A percentile compares a stretch with the other conserved stretches of the same genome.
These are phyloP conservation scores for Lottia gigantea DNA, from an alignment of 2,888 invertebrate genomes.

Conservation along the genomic window DNA sequence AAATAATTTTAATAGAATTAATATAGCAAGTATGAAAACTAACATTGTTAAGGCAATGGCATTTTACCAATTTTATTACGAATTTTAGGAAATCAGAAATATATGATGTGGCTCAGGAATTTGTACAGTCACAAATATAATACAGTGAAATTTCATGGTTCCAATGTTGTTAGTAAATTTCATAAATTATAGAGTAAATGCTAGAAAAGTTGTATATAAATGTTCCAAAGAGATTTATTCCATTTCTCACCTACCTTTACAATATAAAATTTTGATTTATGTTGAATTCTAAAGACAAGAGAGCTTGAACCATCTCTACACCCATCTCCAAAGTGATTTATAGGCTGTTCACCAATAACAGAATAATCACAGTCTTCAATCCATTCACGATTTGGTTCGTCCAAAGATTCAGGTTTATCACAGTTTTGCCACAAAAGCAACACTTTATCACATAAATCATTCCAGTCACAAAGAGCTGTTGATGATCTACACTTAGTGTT, in stretches of 20 bases:
- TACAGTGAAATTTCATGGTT: no score
- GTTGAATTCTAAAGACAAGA: conserved; percentile 35
- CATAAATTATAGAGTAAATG: no score
- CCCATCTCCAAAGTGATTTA: conserved; percentile 28
- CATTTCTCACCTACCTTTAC: conserved; percentile 41
- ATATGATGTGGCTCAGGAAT: no score
- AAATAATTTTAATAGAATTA: conserved; percentile 8
- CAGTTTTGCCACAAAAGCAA: conserved; percentile 12
- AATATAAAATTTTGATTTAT: conserved; percentile 26
- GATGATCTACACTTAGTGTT: neutral
- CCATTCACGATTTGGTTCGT: conserved; percentile 42
- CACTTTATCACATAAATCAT: conserved; percentile 1
- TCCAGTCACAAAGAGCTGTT: no score
- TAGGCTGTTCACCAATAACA: conserved; percentile 38
- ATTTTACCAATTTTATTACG: no score
- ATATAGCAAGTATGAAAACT: no score
- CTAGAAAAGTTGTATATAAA: neutral
- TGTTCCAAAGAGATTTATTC: no score
- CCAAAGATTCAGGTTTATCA: conserved; percentile 23
- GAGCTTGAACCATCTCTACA: conserved; percentile 32
- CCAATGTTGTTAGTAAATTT: no score
- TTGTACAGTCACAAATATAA: no score
- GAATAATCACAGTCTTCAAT: conserved; percentile 40
- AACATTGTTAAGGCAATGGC: no score
- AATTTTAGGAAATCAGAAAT: no score